phyloP scores from a whole-genome alignment of 2,113 vertebrate genomes.

The Sphaerodactylus townsendi region DNA sequence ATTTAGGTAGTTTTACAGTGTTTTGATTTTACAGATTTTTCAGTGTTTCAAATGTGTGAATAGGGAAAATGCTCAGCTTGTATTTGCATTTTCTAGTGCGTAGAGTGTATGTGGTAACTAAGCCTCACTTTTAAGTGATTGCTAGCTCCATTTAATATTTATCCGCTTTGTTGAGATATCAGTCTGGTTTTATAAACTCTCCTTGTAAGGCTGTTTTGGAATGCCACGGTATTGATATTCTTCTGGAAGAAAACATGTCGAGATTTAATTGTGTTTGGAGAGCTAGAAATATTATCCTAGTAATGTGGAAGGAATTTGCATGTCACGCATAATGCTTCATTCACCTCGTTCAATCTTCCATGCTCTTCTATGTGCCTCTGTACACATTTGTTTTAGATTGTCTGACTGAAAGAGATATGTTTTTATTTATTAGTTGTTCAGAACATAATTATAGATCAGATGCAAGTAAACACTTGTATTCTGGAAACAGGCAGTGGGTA shows the following conservation, averaged over 20 bases:
- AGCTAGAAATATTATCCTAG: background rate
- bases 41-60: background rate
- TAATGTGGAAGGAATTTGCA: constrained; percentile 2
- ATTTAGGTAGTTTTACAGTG: background rate
- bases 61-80: background rate
- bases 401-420: background rate
- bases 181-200: constrained; percentile 7
- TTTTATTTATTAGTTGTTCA: background rate
- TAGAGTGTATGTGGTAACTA: background rate
- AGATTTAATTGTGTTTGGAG: background rate
- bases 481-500: background rate
- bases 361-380: background rate
- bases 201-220: background rate
- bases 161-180: background rate
- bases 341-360: background rate
- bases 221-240: background rate
- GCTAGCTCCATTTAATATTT: background rate
- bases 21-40: background rate
- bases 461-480: too few species aligned
- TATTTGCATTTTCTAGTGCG: background rate
- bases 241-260: background rate
- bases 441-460: background rate
- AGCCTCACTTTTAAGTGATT: background rate
- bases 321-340: constrained; percentile 2
- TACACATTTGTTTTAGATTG: background rate